Evolutionary conservation across 1,140 invertebrate species (phyloP), one percentile per base, ranked within the genome.

Genomic region (Drosophila saltans): DNA sequence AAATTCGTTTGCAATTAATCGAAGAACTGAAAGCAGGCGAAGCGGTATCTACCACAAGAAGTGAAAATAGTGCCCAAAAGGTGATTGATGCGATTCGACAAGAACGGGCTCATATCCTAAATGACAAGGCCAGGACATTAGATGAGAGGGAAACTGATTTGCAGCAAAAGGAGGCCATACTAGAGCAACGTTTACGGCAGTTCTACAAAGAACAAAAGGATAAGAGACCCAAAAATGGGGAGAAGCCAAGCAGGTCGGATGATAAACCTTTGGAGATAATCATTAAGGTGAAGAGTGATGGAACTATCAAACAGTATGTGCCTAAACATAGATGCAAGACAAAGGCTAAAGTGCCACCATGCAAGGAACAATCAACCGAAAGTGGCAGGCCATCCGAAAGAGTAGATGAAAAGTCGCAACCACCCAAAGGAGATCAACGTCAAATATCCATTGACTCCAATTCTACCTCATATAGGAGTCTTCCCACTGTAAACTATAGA

Each of bases 361-460:
- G 1, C 48, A 62, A 11, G 52, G 45, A 7, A 16, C 33, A 36
- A 36, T 36, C 33, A 7, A 36, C 33, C 1, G 33, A 36, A 33
- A 10, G 26, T 10, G 1, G 43, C 24, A 36, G 63, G 11, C 11
- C 65, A 43, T 11, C 57, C 24, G 7, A 43, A 3, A 10, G 41
- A 65, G 2, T 16, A 24, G 26, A 48, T 4, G 3, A 55, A 45
- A 36, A 36, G 33, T 6, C 33, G 33, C 3, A 16, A 36, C 58
- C 45, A 11, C 7, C 45, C 8, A 28, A 33, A 10, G 30, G 56
- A 3, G 63, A 77, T 30, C 80, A 70, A 24, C 78, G 90, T 1
- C 90, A 90, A 28, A 66, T 62, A 10, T 91, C 90, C 0, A 85
- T 91, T 10, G 90, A 91, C 52, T 92, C 91, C 2, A 92, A 73